These are phyloP conservation scores for Vanessa tameamea DNA, from an alignment of 1,140 invertebrate genomes.

Conservation along the genomic window DNA sequence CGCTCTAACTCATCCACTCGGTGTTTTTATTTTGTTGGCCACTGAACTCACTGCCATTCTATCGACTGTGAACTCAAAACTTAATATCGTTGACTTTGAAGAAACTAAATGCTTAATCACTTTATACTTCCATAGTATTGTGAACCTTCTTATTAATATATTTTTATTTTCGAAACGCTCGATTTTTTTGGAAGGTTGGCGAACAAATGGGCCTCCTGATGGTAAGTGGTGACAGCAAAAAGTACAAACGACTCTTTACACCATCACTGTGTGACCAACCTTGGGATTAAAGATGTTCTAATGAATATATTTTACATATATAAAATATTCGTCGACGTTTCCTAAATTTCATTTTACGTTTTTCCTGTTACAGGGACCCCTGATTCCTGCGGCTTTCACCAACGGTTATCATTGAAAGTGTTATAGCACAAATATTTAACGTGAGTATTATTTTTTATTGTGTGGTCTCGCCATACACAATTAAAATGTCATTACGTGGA, in stretches of 20 bases:
- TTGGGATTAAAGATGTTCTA: not conserved
- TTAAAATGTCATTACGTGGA: constrained; percentile 67
- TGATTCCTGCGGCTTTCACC: constrained; percentile 96
- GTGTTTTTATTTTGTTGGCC: constrained; percentile 79
- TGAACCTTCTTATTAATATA: not conserved
- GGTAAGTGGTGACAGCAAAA: too few relatives aligned
- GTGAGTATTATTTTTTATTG: constrained; percentile 70
- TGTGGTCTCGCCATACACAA: constrained; percentile 53
- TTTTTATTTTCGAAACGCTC: not conserved
- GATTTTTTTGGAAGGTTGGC: too few relatives aligned
- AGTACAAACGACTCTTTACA: too few relatives aligned
- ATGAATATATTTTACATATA: not conserved
- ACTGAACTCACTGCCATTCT: constrained; percentile 68
- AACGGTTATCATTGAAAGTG: constrained; percentile 95
- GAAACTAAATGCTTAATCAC: constrained; percentile 67
- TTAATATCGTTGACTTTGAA: constrained; percentile 73
- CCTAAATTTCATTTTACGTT: constrained; percentile 30
- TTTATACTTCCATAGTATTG: constrained; percentile 57
- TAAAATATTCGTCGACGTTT: not conserved
- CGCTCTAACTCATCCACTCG: constrained; percentile 77
- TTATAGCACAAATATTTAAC: constrained; percentile 80
- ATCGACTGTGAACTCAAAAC: constrained; percentile 73
- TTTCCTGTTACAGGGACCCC: constrained; percentile 87
- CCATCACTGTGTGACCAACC: too few relatives aligned
- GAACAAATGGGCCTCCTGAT: too few relatives aligned